Conservation (phyloP, 53 echinoderm and acorn worm genomes). For the Holothuria leucospilota region DNA sequence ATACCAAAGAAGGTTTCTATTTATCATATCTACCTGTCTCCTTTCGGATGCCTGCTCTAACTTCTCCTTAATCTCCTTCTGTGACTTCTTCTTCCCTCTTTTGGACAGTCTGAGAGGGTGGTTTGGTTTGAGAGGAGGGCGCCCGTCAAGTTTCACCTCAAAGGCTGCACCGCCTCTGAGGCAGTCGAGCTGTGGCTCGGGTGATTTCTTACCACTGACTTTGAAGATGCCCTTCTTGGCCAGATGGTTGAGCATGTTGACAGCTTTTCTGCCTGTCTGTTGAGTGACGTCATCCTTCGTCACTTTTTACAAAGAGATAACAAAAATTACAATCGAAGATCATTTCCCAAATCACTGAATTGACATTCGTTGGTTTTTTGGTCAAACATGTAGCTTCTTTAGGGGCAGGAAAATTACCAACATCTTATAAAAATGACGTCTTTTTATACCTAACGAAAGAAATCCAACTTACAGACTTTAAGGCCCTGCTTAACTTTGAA, state of each 20-base stretch:
- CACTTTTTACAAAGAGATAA: too few species aligned
- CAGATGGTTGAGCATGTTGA: slow-evolving; percentile 32
- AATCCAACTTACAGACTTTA: too few species aligned
- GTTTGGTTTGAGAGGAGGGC: neutral
- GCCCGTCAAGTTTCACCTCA: neutral
- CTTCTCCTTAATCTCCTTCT: slow-evolving; percentile 17
- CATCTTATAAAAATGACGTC: too few species aligned
- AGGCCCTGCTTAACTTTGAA: too few species aligned
- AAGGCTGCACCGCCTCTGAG: slow-evolving; percentile 4
- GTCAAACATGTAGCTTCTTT: too few species aligned
- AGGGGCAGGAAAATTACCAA: too few species aligned
- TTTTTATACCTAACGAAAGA: too few species aligned
- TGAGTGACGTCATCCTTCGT: neutral
- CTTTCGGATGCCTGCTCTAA: slow-evolving; percentile 16
- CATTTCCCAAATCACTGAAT: neutral
- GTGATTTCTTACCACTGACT: neutral
- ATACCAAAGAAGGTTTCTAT: neutral
- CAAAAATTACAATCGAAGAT: neutral
- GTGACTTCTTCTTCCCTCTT: neutral
- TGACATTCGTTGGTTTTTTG: too few species aligned
- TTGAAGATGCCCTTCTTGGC: slow-evolving; percentile 18
- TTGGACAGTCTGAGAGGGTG: neutral
- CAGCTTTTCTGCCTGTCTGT: slow-evolving; percentile 7
- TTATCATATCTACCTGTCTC: neutral
- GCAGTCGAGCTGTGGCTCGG: neutral